These are phyloP conservation scores for Phymorhynchus buccinoides DNA, from an alignment of 1,140 invertebrate species.

Conservation along the genomic window DNA sequence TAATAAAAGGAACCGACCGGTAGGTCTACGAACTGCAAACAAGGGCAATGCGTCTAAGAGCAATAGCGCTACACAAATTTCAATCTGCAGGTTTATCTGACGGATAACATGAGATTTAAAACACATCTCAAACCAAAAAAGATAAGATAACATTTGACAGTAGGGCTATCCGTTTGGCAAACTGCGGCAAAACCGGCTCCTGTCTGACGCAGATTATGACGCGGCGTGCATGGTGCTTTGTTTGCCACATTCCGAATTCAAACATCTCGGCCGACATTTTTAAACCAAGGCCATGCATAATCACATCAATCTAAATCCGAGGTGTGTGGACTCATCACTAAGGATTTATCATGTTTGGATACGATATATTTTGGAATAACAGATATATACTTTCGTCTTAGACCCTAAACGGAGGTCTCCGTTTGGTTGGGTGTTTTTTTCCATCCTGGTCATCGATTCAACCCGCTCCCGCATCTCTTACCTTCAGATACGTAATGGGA, in stretches of 20 bases:
- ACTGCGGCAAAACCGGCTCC: neutral
- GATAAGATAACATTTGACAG: too few species aligned
- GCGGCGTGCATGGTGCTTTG: neutral
- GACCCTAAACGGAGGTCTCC: neutral
- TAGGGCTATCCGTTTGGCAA: too few species aligned
- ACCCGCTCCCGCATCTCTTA: constrained; percentile 46
- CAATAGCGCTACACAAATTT: too few species aligned
- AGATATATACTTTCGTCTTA: neutral
- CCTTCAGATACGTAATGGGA: constrained; percentile 78
- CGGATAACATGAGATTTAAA: too few species aligned
- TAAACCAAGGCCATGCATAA: neutral
- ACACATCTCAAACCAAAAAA: too few species aligned
- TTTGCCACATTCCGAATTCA: constrained; percentile 7
- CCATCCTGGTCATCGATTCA: constrained; percentile 18
- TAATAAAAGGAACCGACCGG: too few species aligned
- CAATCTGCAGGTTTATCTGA: too few species aligned
- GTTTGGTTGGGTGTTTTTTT: neutral
- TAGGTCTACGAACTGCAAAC: too few species aligned
- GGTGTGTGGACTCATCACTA: neutral
- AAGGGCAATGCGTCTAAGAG: too few species aligned
- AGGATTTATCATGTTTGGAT: neutral
- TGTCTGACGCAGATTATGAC: neutral
- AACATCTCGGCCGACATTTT: constrained; percentile 6
- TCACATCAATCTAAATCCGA: neutral
- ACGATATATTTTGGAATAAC: neutral